Conservation (phyloP, 1,140 invertebrate genomes). For the Drosophila biarmipes region DNA sequence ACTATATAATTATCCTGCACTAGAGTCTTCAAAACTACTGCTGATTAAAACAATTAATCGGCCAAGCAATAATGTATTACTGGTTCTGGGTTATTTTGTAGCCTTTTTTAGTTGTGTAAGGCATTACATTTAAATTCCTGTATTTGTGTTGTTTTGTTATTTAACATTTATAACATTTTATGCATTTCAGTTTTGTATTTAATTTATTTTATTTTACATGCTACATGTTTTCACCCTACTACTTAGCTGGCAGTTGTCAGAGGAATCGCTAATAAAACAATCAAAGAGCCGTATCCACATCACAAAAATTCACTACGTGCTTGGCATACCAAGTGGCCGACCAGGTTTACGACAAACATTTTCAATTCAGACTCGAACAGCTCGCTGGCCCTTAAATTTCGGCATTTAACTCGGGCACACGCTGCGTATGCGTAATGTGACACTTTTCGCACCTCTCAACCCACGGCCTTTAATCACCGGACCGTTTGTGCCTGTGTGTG, state of each 20-base stretch:
- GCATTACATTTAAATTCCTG: not conserved
- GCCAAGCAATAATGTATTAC: not conserved
- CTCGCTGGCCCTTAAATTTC: constrained; percentile 59
- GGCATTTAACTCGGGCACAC: constrained; percentile 50
- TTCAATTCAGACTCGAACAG: constrained; percentile 33
- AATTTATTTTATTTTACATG: not conserved
- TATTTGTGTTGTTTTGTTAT: not conserved
- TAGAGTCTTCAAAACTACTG: not conserved
- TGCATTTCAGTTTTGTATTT: not conserved
- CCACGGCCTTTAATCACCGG: constrained; percentile 60
- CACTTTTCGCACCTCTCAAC: constrained; percentile 42
- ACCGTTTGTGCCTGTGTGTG: constrained; percentile 16
- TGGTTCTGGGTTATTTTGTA: not conserved
- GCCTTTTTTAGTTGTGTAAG: not conserved
- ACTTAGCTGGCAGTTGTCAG: too few relatives aligned
- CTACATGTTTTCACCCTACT: not conserved
- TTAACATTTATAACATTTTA: not conserved
- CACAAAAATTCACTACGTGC: constrained; percentile 43
- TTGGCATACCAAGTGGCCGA: constrained; percentile 20
- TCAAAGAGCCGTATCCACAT: constrained; percentile 44
- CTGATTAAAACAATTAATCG: not conserved
- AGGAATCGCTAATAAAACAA: constrained; percentile 56
- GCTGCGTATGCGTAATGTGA: constrained; percentile 73
- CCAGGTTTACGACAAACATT: constrained; percentile 40
- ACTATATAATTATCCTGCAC: not conserved